A percentile compares a stretch with the other conserved stretches of the same genome.
These are phyloP conservation scores for Zygogramma bicolorata DNA, from an alignment of 2,888 invertebrate species.

Conservation along the genomic window DNA sequence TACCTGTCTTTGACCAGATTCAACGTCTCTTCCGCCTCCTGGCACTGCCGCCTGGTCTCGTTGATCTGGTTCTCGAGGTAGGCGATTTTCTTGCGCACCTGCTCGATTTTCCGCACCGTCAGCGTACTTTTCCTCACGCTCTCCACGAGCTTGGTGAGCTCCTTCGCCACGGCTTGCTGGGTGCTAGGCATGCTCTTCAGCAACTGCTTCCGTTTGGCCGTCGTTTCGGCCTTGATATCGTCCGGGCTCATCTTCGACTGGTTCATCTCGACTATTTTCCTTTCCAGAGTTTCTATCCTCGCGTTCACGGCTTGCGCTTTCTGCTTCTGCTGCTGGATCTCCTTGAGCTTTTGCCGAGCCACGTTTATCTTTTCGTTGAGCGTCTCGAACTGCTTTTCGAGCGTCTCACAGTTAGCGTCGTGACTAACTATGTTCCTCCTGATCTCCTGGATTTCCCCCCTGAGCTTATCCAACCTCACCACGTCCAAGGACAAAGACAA, in stretches of 20 bases:
- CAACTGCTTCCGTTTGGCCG: slow-evolving; percentile 50
- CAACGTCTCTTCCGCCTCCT: slow-evolving; percentile 59
- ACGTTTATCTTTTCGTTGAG: slow-evolving; percentile 50
- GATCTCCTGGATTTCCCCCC: slow-evolving; percentile 53
- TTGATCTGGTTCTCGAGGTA: slow-evolving; percentile 60
- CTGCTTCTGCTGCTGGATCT: slow-evolving; percentile 48
- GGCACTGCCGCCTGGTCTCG: slow-evolving; percentile 57
- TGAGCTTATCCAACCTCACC: slow-evolving; percentile 65
- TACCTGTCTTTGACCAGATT: slow-evolving; percentile 60
- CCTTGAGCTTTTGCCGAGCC: slow-evolving; percentile 47
- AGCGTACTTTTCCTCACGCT: slow-evolving; percentile 45
- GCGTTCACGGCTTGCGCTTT: slow-evolving; percentile 44
- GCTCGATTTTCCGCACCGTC: slow-evolving; percentile 53
- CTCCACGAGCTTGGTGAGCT: slow-evolving; percentile 37
- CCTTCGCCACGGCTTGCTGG: slow-evolving; percentile 52
- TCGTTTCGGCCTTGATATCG: slow-evolving; percentile 57
- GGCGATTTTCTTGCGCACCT: slow-evolving; percentile 50
- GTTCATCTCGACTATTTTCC: slow-evolving; percentile 48
- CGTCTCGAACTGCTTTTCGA: slow-evolving; percentile 58
- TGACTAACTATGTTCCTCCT: slow-evolving; percentile 43
- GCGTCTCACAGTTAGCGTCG: slow-evolving; percentile 57
- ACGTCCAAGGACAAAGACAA: slow-evolving; percentile 74
- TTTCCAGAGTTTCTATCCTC: slow-evolving; percentile 45
- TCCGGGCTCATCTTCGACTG: slow-evolving; percentile 48
- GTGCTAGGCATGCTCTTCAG: slow-evolving; percentile 36